Evolutionary conservation across 1,140 invertebrate species (phyloP).

Genomic region (Rhopalosiphum padi): DNA sequence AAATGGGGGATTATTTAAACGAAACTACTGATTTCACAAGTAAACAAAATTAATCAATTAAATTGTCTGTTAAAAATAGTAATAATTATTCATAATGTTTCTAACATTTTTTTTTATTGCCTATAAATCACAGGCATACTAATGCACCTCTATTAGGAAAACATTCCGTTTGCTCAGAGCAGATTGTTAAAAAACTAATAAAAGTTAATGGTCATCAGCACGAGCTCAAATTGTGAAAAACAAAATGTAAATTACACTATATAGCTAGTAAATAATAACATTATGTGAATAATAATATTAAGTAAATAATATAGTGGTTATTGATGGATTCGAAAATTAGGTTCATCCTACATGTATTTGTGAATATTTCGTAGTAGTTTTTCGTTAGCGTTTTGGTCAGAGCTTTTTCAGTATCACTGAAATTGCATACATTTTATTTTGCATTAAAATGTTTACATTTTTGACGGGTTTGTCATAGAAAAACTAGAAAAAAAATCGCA

Average conservation of each 20-base stretch:
- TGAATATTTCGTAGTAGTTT: neutral
- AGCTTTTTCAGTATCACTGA: neutral
- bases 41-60: neutral
- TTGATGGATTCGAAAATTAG: neutral
- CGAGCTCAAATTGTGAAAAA: neutral
- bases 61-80: neutral
- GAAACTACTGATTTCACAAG: neutral
- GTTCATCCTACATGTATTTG: neutral
- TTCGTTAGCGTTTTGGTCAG: neutral
- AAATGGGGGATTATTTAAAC: neutral
- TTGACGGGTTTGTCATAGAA: neutral
- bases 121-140: neutral
- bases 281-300: neutral
- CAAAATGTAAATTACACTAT: neutral
- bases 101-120: neutral
- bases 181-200: constrained; percentile 1
- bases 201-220: neutral
- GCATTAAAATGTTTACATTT: neutral
- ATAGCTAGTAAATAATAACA: neutral
- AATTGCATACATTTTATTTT: neutral
- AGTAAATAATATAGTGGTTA: neutral
- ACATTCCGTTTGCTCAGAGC: neutral
- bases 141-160: neutral
- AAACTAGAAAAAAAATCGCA: neutral
- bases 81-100: neutral